phyloP scores from a whole-genome alignment of 1,140 invertebrate genomes.

The Drosophila simulans region DNA sequence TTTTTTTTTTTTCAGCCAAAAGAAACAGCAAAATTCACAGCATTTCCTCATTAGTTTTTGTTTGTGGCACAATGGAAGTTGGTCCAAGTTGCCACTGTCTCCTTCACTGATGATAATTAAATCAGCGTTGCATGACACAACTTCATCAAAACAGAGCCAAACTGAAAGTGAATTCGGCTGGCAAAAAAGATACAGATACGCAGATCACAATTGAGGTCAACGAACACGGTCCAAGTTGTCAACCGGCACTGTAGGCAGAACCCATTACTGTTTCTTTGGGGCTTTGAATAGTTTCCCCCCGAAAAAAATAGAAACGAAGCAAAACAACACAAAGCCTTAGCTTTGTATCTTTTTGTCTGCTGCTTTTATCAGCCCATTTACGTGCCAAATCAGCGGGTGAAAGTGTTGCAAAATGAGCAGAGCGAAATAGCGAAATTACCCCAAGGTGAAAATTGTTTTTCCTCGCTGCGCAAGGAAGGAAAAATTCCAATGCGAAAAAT shows the following conservation, averaged over 20 bases:
- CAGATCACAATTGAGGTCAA: conserved; percentile 62
- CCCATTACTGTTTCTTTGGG: conserved; percentile 34
- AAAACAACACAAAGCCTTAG: conserved; percentile 31
- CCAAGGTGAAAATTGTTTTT: conserved; percentile 70
- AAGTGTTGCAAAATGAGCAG: conserved; percentile 73
- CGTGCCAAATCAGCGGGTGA: conserved; percentile 79
- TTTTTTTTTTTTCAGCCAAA: conserved; percentile 25
- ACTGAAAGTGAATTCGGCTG: conserved; percentile 74
- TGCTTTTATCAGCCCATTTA: conserved; percentile 73
- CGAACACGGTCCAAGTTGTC: conserved; percentile 61
- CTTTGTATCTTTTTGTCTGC: conserved; percentile 35
- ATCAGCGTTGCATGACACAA: conserved; percentile 82
- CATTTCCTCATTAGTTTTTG: conserved; percentile 74
- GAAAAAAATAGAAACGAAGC: conserved; percentile 16
- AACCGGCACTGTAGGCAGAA: conserved; percentile 57
- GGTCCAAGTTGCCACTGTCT: conserved; percentile 24
- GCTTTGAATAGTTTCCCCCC: conserved; percentile 56
- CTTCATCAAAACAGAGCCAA: conserved; percentile 75
- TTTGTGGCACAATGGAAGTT: conserved; percentile 57
- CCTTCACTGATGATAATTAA: conserved; percentile 70
- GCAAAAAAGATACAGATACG: conserved; percentile 25
- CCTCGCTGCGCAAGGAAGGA: conserved; percentile 25
- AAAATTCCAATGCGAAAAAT: conserved; percentile 35
- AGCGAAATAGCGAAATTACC: conserved; percentile 38
- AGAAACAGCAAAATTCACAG: conserved; percentile 49